Evolutionary conservation across 2,797 vertebrate genomes (phyloP), one percentile per base, ranked within the genome.

Genomic region (Peromyscus attwateri): DNA sequence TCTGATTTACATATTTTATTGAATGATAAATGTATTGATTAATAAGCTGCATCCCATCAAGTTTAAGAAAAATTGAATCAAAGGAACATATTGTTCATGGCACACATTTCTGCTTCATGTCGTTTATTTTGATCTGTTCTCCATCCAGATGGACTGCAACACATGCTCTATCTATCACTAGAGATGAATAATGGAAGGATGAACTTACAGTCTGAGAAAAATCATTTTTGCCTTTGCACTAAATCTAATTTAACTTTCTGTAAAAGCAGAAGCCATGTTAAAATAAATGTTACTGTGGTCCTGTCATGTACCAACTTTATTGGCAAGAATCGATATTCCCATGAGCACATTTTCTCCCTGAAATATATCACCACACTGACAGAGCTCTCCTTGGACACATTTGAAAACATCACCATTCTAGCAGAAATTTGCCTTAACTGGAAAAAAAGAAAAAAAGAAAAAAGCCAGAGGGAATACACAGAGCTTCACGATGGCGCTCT

Each of bases 91-190:
- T 40, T 83, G 46, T 23, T 3, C 83, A 37, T 43, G 40, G 57
- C 57, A 55, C 94, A 52, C 68, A 95, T 87, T 96, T 97, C 87
- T 96, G 75, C 83, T 97, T 87, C 43, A 9, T 87, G 91, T 70
- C 89, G 75, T 91, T 97, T 87, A 92, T 92, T 97, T 97, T 97
- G 62, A 91, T 96, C 80, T 96, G 27, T 96, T 88, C 49, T 84
- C 75, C 43, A 52, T 89, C 91, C 97, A 97, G 94, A 97, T 96
- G 83, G 92, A 97, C 70, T 43, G 34, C 0, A 84, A 21, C 93
- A 94, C 92, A 95, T 87, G 87, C 46, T 75, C 3, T 55, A 73
- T 92, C 95, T 82, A 89, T 96, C 81, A 71, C 43, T 37, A 55
- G 90, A 91, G 62, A 92, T 85, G 92, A 96, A 96, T 95, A 91